Evolutionary conservation across 2,113 vertebrate species (phyloP), one percentile per base, ranked within the genome.

Genomic region (Mellivora capensis): DNA sequence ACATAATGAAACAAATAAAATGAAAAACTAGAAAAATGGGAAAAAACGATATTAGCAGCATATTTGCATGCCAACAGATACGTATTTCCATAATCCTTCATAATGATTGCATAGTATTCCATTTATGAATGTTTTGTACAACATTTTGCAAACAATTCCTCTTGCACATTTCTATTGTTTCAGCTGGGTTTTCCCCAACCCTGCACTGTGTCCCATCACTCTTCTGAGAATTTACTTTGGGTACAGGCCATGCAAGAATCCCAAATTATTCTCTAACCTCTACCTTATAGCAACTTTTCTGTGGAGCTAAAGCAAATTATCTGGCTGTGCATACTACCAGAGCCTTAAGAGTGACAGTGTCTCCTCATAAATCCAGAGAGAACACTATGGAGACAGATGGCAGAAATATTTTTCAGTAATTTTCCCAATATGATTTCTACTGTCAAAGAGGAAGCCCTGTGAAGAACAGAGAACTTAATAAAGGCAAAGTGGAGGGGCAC

Each of bases 361-460:
- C 44, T 96, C 27, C 81, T 94, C 54, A 61, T n/a, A 96, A 94
- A 87, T 52, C 42, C n/a, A 87, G 67, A 81, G 13, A 49, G 52
- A 88, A 94, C 52, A 85, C 4, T 52, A 86, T 27, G 81, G 54
- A 96, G 61, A 90, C 25, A 93, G 52, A 87, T 62, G 23, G 34
- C 18, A 94, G 92, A 97, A 93, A 92, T 83, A 81, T 81, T 97
- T 96, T 89, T 84, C 83, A 91, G 52, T 95, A n/a, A 47, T 96
- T 94, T 95, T 95, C 86, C 95, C 85, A 93, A 74, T 84, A 80
- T 67, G 4, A 87, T 81, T 95, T 95, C 47, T 74, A 94, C 31
- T 76, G 29, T 90, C 29, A 87, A 87, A 57, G 13, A 94, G 57
- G 74, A 96, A 96, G 67, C 31, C 37, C 57, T 61, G 52, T 61